Conservation (phyloP, 2,797 vertebrate species). For the Phoxinus dragarum region DNA sequence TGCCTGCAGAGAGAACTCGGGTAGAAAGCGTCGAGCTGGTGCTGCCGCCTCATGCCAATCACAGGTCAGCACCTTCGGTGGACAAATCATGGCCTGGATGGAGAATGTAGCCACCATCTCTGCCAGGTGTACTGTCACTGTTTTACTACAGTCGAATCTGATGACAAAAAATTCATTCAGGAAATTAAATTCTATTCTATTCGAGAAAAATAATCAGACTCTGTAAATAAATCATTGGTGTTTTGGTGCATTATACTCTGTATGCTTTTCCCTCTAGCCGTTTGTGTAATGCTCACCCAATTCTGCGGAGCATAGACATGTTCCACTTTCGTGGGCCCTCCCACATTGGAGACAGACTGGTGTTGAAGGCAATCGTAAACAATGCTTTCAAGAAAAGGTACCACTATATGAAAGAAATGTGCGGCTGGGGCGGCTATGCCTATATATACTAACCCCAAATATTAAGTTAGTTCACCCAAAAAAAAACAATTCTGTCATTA, state of each 20-base stretch:
- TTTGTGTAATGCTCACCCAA: slow-evolving; percentile 89
- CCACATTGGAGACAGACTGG: slow-evolving; percentile 92
- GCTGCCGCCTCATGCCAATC: slow-evolving; percentile 93
- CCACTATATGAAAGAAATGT: slow-evolving; percentile 19
- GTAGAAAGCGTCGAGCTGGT: slow-evolving; percentile 97
- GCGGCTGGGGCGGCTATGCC: not conserved
- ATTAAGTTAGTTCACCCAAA: no score
- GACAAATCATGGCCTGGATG: slow-evolving; percentile 99
- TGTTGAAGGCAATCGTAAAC: slow-evolving; percentile 96
- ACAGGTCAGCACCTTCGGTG: slow-evolving; percentile 97
- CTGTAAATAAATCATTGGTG: not conserved
- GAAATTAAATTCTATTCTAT: not conserved
- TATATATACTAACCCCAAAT: not conserved
- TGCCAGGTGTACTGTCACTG: slow-evolving; percentile 81
- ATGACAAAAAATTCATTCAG: not conserved
- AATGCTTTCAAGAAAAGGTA: slow-evolving; percentile 95
- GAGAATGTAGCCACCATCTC: slow-evolving; percentile 96
- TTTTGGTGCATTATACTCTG: not conserved
- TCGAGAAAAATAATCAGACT: not conserved
- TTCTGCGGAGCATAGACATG: slow-evolving; percentile 92
- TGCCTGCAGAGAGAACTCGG: slow-evolving; percentile 84
- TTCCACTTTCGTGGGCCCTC: slow-evolving; percentile 96
- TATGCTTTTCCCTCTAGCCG: slow-evolving; percentile 77
- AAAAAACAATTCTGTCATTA: no score
- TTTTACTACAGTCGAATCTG: not conserved